Conservation (phyloP, 2,888 invertebrate genomes). For the Dioctria linearis region DNA sequence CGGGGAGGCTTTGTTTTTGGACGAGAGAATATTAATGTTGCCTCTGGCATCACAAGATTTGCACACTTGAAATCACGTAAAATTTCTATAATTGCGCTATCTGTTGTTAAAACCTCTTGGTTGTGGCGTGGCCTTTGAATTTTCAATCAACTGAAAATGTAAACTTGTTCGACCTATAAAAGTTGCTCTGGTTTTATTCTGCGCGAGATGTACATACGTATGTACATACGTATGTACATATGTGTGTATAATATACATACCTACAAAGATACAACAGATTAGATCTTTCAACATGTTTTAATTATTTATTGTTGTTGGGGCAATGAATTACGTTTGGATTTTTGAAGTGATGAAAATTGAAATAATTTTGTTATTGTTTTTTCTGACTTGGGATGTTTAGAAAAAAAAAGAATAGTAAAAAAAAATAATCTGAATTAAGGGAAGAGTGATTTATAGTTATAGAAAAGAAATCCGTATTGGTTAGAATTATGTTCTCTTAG, state of each 20-base stretch:
- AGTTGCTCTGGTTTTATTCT: neutral
- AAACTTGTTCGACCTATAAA: constrained; percentile 3
- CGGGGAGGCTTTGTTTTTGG: no score
- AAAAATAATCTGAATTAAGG: no score
- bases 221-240: no score
- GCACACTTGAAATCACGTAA: constrained; percentile 5
- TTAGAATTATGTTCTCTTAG: no score
- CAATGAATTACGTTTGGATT: neutral
- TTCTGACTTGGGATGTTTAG: no score
- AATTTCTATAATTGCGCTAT: neutral
- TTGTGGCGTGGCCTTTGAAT: neutral
- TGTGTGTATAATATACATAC: no score
- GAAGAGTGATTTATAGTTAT: no score
- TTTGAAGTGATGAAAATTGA: no score
- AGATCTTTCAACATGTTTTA: neutral
- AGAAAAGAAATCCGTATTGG: no score
- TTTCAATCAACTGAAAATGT: constrained; percentile 13
- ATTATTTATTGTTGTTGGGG: neutral
- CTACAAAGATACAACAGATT: neutral
- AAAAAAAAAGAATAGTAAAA: no score
- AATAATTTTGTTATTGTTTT: no score
- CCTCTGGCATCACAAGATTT: neutral
- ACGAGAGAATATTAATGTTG: neutral
- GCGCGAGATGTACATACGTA: neutral
- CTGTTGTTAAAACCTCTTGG: neutral